phyloP scores from a whole-genome alignment of 1,140 invertebrate genomes.

The Cylas formicarius region DNA sequence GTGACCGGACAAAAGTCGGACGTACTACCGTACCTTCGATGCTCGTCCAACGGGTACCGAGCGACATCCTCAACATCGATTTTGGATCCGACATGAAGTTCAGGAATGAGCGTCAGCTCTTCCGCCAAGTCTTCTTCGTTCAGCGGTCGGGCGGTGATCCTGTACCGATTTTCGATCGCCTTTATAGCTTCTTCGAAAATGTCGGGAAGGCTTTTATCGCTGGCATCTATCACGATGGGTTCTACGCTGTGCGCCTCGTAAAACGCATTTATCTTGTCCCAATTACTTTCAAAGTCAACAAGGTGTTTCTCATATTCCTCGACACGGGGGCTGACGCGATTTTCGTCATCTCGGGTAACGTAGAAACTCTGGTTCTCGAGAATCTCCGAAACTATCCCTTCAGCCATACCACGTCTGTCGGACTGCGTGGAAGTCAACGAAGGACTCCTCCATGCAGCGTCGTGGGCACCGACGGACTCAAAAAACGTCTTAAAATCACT shows the following conservation, averaged over 20 bases:
- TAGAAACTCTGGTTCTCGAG: conserved; percentile 15
- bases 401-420: conserved; percentile 15
- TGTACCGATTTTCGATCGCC: conserved; percentile 30
- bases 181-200: conserved; percentile 32
- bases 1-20: conserved; percentile 49
- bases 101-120: conserved; percentile 23
- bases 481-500: conserved; percentile 32
- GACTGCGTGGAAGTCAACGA: conserved; percentile 17
- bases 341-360: conserved; percentile 7
- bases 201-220: conserved; percentile 27
- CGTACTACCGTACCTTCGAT: conserved; percentile 47
- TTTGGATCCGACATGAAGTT: conserved; percentile 33
- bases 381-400: conserved; percentile 21
- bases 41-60: conserved; percentile 42
- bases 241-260: conserved; percentile 35
- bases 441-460: conserved; percentile 25
- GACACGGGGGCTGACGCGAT: neutral
- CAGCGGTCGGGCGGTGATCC: conserved; percentile 23
- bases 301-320: conserved; percentile 35
- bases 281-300: conserved; percentile 42
- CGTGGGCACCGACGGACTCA: conserved; percentile 19
- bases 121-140: conserved; percentile 29
- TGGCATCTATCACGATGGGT: conserved; percentile 29
- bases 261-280: conserved; percentile 40
- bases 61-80: conserved; percentile 23